phyloP scores from a whole-genome alignment of 2,888 invertebrate species.

The Acleris emargana region DNA sequence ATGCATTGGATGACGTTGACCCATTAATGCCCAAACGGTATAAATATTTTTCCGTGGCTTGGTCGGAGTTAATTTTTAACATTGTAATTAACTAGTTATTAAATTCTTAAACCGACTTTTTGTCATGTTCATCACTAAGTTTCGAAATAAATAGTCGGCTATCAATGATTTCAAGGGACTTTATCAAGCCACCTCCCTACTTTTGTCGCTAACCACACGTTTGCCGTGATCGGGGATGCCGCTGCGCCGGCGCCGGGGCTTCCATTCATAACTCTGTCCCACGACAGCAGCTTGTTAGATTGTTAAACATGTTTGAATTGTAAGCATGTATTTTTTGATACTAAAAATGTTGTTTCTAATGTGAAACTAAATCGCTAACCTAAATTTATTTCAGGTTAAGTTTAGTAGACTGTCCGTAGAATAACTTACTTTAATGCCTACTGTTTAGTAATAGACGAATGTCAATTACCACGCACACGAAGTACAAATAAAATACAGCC shows the following conservation, averaged over 20 bases:
- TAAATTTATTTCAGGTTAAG: slow-evolving; percentile 34
- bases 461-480: slow-evolving; percentile 64
- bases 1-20: too few species aligned
- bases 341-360: slow-evolving; percentile 36
- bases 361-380: slow-evolving; percentile 37
- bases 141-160: neutral
- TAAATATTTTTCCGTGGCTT: too few species aligned
- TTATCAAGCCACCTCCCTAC: slow-evolving; percentile 22
- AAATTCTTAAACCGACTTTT: too few species aligned
- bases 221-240: slow-evolving; percentile 48
- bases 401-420: slow-evolving; percentile 31
- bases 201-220: slow-evolving; percentile 68
- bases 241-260: slow-evolving; percentile 54
- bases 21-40: too few species aligned
- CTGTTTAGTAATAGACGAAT: slow-evolving; percentile 49
- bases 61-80: too few species aligned
- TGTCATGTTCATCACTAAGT: neutral
- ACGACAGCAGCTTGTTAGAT: slow-evolving; percentile 45
- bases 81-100: too few species aligned
- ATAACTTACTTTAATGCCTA: slow-evolving; percentile 22
- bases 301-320: slow-evolving; percentile 41
- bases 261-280: slow-evolving; percentile 53
- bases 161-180: slow-evolving; percentile 9
- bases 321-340: slow-evolving; percentile 50
- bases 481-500: slow-evolving; percentile 70